Evolutionary conservation across 2,797 vertebrate genomes (phyloP), one percentile per base, ranked within the genome.

Genomic region (Intellagama lesueurii): DNA sequence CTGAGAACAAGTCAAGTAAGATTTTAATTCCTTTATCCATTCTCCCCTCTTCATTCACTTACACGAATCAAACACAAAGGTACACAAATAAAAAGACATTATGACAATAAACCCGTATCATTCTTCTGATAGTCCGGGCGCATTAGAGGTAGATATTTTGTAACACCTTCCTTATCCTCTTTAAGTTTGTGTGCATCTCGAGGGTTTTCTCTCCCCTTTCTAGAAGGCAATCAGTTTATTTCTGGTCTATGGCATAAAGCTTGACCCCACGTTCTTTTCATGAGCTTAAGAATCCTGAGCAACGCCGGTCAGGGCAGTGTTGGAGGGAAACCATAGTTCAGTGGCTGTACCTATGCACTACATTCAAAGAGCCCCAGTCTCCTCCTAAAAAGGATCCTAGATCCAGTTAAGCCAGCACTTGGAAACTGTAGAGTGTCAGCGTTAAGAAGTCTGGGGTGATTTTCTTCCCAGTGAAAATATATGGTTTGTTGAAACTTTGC

Each of bases 81-180:
- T 72, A 72, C 28, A 88, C 60, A 85, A 86, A 92, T 87, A 91
- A 80, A 87, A 91, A 87, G 26, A 83, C 60, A 64, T 64, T 16
- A 72, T n/a, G 28, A 83, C 14, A 77, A 86, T 64, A 64, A 88
- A 83, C 84, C 80, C 73, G 73, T 87, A 72, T 83, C 4, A 12
- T 86, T 69, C 56, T 82, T 83, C 77, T 82, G 70, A 85, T 87
- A 91, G 86, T 87, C 88, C 77, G 22, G 26, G 44, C 76, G 80
- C 64, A 81, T 75, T 73, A 88, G 82, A 85, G 86, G 83, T 77
- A 85, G 86, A 72, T 22, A 49, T 52, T 75, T 88, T 81, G 40
- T 35, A 81, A 81, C 32, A 47, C 8, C 5, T 47, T 81, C 44
- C 47, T 49, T 69, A 76, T 60, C n/a, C 8, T 69, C 66, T 69